Evolutionary conservation across 2,113 vertebrate species (phyloP).

Genomic region (Nothocercus nigrocapillus): DNA sequence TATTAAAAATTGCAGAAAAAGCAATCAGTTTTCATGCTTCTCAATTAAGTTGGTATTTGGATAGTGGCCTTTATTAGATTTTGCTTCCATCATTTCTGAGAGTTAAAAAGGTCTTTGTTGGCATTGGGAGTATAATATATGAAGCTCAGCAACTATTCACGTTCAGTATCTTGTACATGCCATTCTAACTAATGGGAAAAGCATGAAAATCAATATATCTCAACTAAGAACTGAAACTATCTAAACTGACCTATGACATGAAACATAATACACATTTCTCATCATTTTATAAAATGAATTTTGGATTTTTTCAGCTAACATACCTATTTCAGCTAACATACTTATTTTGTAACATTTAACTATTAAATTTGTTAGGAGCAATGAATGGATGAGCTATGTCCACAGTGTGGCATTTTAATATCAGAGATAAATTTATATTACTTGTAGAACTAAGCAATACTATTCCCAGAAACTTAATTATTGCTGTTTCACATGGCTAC

Average conservation of each 20-base stretch:
- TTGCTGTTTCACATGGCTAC: neutral
- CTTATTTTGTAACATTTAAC: neutral
- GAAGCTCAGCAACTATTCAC: conserved; percentile 68
- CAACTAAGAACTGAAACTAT: conserved; percentile 82
- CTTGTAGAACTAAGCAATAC: neutral
- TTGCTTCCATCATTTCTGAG: conserved; percentile 72
- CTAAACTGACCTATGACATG: conserved; percentile 73
- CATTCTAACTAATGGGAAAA: conserved; percentile 79
- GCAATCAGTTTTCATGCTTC: conserved; percentile 14
- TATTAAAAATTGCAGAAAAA: conserved; percentile 32
- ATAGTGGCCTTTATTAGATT: conserved; percentile 51
- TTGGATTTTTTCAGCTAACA: neutral
- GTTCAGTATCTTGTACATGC: conserved; percentile 68
- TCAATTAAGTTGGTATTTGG: conserved; percentile 59
- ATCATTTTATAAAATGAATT: conserved; percentile 44
- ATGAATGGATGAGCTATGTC: neutral
- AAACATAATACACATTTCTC: conserved; percentile 63
- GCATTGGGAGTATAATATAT: conserved; percentile 31
- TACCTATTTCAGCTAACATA: neutral
- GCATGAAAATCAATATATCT: conserved; percentile 83
- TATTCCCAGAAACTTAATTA: neutral
- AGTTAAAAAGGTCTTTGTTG: conserved; percentile 73
- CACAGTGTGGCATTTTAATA: neutral
- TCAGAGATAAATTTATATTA: neutral
- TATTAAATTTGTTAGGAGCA: neutral